Percentiles rank a stretch among this genome's conserved stretches.
These are phyloP conservation scores for Ariopsis seemanni DNA, from an alignment of 2,113 vertebrate genomes.

Conservation along the genomic window DNA sequence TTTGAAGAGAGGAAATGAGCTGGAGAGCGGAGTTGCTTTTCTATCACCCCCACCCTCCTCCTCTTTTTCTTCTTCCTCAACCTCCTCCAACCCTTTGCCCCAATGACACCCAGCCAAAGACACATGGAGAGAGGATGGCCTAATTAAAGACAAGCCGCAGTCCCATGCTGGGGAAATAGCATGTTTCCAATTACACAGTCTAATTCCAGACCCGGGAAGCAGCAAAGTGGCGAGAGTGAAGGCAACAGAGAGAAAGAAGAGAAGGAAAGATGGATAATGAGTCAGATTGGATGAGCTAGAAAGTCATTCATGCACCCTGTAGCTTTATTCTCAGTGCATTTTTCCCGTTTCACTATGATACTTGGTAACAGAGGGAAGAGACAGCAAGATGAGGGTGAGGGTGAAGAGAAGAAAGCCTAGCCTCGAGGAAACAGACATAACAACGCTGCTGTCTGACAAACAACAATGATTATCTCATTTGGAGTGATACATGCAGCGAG, in stretches of 20 bases:
- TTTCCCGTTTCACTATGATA: conserved; percentile 2
- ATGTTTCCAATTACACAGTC: conserved; percentile 74
- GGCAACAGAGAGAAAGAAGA: conserved; percentile 61
- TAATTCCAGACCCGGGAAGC: conserved; percentile 71
- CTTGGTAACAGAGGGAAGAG: conserved; percentile 2
- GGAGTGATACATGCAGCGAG: conserved; percentile 54
- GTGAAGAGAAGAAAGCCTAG: conserved; percentile 23
- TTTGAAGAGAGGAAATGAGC: conserved; percentile 53
- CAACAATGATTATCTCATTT: conserved; percentile 54
- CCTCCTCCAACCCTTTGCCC: conserved; percentile 22
- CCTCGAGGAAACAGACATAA: conserved; percentile 58
- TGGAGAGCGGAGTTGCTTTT: conserved; percentile 11
- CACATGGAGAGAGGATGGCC: conserved; percentile 51
- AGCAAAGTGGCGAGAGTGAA: conserved; percentile 44
- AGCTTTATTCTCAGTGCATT: background rate
- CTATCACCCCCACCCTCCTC: conserved; percentile 1
- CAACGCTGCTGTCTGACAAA: conserved; percentile 55
- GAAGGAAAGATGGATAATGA: conserved; percentile 45
- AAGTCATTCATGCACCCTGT: conserved; percentile 20
- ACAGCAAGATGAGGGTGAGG: conserved; percentile 3
- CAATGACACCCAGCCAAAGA: conserved; percentile 38
- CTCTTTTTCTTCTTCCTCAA: conserved; percentile 4
- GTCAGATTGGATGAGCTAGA: background rate
- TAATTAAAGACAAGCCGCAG: conserved; percentile 68
- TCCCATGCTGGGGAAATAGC: conserved; percentile 74